Conservation (phyloP, 2,113 vertebrate species). For the Jaculus jaculus region DNA sequence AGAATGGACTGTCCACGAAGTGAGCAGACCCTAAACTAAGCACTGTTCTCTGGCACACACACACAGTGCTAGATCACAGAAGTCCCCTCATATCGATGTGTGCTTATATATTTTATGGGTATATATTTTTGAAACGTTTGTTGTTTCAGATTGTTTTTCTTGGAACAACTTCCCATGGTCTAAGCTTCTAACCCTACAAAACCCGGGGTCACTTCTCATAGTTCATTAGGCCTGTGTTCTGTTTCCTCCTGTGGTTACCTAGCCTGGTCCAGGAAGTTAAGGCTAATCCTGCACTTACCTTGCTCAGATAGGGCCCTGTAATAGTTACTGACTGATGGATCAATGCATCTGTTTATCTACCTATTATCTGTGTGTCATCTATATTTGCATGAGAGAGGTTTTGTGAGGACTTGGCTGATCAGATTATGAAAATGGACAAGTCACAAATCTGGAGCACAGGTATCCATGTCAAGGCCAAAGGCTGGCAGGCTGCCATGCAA, state of each 20-base stretch:
- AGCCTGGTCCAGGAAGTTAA: not conserved
- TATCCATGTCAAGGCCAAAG: not conserved
- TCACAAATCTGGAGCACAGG: not conserved
- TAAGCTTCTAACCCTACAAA: not conserved
- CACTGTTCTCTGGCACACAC: no score
- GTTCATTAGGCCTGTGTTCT: not conserved
- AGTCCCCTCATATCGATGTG: not conserved
- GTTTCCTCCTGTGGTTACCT: not conserved
- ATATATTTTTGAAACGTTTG: not conserved
- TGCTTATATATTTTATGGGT: not conserved
- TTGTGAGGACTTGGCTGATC: not conserved
- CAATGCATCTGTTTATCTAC: not conserved
- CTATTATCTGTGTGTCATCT: not conserved
- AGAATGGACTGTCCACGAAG: not conserved
- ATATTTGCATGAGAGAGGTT: not conserved
- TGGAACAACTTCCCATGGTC: not conserved
- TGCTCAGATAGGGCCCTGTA: not conserved
- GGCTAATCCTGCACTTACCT: no score
- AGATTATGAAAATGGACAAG: not conserved
- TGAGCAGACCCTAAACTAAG: not conserved
- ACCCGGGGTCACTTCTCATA: not conserved
- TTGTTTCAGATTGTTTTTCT: conserved; percentile 18
- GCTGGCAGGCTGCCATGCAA: no score
- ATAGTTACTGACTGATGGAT: not conserved
- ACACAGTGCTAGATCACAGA: not conserved